These are phyloP conservation scores for Malacoctenus gilli DNA, from an alignment of 2,797 vertebrate genomes.

Conservation along the genomic window DNA sequence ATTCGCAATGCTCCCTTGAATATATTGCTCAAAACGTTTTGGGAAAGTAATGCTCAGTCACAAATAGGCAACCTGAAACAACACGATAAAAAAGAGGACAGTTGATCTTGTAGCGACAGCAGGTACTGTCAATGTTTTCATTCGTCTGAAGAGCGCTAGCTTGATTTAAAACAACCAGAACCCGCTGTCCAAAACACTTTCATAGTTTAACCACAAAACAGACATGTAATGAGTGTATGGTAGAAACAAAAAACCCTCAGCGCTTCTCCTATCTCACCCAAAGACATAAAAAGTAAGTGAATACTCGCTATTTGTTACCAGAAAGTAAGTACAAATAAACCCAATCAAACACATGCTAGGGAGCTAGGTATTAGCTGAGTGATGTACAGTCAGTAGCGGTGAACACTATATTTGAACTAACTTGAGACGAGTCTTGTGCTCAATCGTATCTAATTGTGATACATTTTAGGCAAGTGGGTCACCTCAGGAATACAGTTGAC, in stretches of 20 bases:
- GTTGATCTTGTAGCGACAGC: neutral
- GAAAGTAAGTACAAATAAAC: conserved; percentile 8
- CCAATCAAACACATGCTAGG: conserved; percentile 40
- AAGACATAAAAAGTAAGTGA: too few species aligned
- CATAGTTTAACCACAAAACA: neutral
- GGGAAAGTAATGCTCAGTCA: too few species aligned
- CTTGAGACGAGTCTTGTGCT: neutral
- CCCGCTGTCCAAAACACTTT: neutral
- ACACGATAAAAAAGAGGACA: too few species aligned
- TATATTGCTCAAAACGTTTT: too few species aligned
- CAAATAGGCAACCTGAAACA: too few species aligned
- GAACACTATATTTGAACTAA: neutral
- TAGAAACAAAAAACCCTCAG: too few species aligned
- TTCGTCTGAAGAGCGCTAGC: conserved; percentile 3
- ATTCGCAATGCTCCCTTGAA: too few species aligned
- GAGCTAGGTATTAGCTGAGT: conserved; percentile 43
- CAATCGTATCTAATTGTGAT: too few species aligned
- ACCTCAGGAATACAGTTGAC: rapidly evolving
- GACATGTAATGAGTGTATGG: too few species aligned
- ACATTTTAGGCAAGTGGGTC: too few species aligned
- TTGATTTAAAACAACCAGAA: conserved; percentile 15
- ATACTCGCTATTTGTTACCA: neutral
- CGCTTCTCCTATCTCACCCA: too few species aligned
- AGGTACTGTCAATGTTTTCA: neutral
- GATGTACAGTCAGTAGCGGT: conserved; percentile 2